Evolutionary conservation across 2,113 vertebrate species (phyloP).

Genomic region (Oreochromis aureus): DNA sequence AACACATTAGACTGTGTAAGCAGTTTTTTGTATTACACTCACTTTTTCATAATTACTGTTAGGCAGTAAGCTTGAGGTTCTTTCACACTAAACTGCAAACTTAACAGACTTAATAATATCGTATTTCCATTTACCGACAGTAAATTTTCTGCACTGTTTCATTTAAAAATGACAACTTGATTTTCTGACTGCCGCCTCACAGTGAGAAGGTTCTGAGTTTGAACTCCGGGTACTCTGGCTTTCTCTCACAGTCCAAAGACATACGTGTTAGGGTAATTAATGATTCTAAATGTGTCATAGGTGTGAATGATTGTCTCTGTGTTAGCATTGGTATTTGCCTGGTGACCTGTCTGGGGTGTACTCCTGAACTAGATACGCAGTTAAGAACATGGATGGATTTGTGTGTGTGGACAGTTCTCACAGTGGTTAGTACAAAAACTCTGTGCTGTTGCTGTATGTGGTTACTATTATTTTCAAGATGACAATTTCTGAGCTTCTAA

Average conservation of each 20-base stretch:
- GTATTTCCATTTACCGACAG: fast-evolving
- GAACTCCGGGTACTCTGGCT: neutral
- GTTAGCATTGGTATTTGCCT: neutral
- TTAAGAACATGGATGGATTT: neutral
- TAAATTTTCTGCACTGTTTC: neutral
- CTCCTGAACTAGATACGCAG: neutral
- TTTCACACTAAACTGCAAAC: neutral
- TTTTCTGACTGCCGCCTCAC: neutral
- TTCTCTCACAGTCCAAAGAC: neutral
- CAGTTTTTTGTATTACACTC: neutral
- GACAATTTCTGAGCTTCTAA: neutral
- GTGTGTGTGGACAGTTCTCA: neutral
- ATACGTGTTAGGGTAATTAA: neutral
- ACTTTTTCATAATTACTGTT: neutral
- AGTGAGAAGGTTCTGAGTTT: neutral
- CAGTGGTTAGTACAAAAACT: neutral
- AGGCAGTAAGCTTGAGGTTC: neutral
- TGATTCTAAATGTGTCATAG: neutral
- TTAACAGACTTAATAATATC: neutral
- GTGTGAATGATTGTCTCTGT: neutral
- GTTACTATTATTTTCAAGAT: neutral
- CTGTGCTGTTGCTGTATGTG: neutral
- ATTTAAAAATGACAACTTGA: neutral
- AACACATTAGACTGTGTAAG: neutral
- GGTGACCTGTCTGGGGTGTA: neutral